phyloP scores from a whole-genome alignment of 53 echinoderm and acorn worm species.

The Paelopatides confundens region DNA sequence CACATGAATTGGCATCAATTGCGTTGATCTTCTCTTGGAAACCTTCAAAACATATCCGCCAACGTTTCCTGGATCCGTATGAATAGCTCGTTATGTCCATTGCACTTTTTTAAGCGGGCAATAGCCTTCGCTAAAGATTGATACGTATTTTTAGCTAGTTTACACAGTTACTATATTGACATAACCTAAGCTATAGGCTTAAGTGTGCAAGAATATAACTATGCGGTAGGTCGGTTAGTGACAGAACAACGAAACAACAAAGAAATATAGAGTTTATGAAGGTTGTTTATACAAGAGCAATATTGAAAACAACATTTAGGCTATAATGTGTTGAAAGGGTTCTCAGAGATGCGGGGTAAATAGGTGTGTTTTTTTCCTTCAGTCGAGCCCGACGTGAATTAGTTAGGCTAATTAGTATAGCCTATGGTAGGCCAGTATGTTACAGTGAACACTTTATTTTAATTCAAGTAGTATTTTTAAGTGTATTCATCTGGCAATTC shows the following conservation, averaged over 20 bases:
- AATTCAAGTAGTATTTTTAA: no score
- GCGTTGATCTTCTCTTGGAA: not conserved
- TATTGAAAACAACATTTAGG: not conserved
- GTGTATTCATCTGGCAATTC: no score
- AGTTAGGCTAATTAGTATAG: no score
- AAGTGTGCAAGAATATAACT: not conserved
- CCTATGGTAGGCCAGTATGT: no score
- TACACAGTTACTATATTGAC: not conserved
- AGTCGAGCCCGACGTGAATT: no score
- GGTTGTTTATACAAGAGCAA: not conserved
- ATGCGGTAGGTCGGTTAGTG: not conserved
- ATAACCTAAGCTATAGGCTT: conserved; percentile 21
- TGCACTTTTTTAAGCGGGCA: conserved; percentile 36
- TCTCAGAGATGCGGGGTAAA: no score
- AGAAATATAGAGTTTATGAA: not conserved
- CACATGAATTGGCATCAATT: conserved; percentile 28
- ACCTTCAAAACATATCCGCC: conserved; percentile 43
- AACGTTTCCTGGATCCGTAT: conserved; percentile 14
- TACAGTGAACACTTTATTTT: no score
- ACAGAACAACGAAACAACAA: not conserved
- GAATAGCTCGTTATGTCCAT: conserved; percentile 2
- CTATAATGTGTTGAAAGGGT: no score
- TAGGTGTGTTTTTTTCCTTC: no score
- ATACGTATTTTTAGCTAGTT: no score
- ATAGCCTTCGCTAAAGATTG: conserved; percentile 10